Percentiles rank a stretch among this genome's conserved stretches.
Evolutionary conservation across 2,113 vertebrate species (phyloP).

Genomic region (Chloropsis hardwickii): DNA sequence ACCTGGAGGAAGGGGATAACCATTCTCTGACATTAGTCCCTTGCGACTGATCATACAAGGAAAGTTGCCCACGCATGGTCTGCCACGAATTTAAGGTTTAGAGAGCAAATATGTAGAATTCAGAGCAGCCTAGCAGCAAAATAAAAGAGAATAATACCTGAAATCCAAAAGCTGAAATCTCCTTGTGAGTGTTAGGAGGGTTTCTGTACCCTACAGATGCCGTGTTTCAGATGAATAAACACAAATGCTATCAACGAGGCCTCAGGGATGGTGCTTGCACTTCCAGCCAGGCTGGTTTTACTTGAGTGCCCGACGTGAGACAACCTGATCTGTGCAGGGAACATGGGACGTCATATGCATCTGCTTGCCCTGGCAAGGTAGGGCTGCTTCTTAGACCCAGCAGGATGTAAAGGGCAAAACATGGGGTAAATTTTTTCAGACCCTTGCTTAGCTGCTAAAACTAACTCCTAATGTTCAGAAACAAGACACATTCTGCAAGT

Average conservation of each 20-base stretch:
- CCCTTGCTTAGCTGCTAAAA: neutral
- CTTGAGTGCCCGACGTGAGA: accelerated
- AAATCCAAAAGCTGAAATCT: neutral
- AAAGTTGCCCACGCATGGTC: accelerated
- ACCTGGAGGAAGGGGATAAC: neutral
- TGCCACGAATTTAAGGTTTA: neutral
- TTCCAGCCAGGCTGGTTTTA: neutral
- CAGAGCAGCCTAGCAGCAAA: neutral
- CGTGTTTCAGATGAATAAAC: neutral
- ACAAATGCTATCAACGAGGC: neutral
- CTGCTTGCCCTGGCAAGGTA: accelerated
- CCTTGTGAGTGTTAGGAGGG: neutral
- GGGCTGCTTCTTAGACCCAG: neutral
- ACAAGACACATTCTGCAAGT: neutral
- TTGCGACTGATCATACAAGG: neutral
- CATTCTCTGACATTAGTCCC: neutral
- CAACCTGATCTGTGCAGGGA: neutral
- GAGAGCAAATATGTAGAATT: neutral
- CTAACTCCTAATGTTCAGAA: neutral
- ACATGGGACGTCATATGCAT: accelerated
- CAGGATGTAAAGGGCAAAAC: neutral
- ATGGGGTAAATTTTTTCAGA: neutral
- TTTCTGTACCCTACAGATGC: neutral
- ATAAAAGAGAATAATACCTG: neutral
- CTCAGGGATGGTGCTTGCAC: neutral